Percentiles rank a stretch among this genome's conserved stretches.
Conservation (phyloP, 2,797 vertebrate genomes). For the Macrochelys suwanniensis region DNA sequence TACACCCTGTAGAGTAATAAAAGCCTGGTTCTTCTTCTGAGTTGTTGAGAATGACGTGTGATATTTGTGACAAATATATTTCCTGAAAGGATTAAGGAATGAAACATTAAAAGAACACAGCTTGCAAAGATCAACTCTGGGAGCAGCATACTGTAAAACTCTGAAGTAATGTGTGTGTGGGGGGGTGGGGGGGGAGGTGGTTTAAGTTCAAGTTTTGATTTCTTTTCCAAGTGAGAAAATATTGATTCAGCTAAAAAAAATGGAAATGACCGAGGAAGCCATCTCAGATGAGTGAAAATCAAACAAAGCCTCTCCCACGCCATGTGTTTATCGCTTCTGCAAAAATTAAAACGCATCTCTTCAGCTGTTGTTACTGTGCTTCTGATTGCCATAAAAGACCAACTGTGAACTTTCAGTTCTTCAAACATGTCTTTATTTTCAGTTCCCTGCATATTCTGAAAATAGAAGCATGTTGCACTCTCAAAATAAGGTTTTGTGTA, state of each 20-base stretch:
- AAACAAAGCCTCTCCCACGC: not conserved
- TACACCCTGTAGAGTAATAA: not conserved
- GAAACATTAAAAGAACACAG: slow-evolving; percentile 26
- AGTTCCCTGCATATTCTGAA: not conserved
- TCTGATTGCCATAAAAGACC: slow-evolving; percentile 20
- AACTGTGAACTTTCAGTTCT: slow-evolving; percentile 62
- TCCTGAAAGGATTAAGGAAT: slow-evolving; percentile 39
- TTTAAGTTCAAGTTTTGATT: slow-evolving; percentile 60
- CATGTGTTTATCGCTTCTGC: slow-evolving; percentile 25
- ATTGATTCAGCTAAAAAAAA: slow-evolving; percentile 66
- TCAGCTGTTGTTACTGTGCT: slow-evolving; percentile 29
- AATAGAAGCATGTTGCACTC: slow-evolving; percentile 10
- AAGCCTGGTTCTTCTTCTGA: not conserved
- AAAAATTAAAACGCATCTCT: slow-evolving; percentile 43
- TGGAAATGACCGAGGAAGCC: slow-evolving; percentile 49
- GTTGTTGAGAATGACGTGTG: not conserved
- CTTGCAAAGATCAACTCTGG: slow-evolving; percentile 18
- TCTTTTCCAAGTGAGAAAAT: slow-evolving; percentile 68
- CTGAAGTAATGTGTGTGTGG: slow-evolving; percentile 41
- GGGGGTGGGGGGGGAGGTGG: slow-evolving; percentile 11
- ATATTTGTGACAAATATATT: slow-evolving; percentile 26
- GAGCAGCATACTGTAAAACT: slow-evolving; percentile 22
- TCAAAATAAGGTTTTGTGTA: slow-evolving; percentile 38
- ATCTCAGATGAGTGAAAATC: slow-evolving; percentile 43
- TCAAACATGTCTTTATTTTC: slow-evolving; percentile 41